Percentiles rank a stretch among this genome's conserved stretches.
Evolutionary conservation across 2,113 vertebrate species (phyloP).

Genomic region (Harpagus bidentatus): DNA sequence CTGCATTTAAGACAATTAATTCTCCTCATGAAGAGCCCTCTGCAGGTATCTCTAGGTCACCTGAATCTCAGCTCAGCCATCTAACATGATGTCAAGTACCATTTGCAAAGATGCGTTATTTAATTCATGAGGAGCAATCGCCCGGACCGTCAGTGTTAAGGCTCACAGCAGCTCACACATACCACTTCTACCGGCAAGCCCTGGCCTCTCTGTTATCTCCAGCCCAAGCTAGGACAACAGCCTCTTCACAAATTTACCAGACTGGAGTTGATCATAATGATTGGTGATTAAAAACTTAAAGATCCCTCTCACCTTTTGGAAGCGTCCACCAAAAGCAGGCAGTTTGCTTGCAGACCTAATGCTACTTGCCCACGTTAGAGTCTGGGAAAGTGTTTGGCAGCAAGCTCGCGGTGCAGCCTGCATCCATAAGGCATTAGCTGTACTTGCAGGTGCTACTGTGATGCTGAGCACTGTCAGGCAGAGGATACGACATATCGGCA

Average conservation of each 20-base stretch:
- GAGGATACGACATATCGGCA: not conserved
- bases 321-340: not conserved
- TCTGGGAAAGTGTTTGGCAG: not conserved
- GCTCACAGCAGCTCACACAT: not conserved
- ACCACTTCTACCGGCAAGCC: not conserved
- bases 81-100: not conserved
- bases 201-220: not conserved
- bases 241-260: not conserved
- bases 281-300: not conserved
- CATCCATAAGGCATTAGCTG: not conserved
- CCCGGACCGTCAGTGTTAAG: fast-evolving
- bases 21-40: not conserved
- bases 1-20: not conserved
- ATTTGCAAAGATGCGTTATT: not conserved
- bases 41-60: not conserved
- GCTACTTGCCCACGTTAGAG: not conserved
- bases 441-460: not conserved
- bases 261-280: not conserved
- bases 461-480: not conserved
- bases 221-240: not conserved
- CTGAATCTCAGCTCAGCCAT: not conserved
- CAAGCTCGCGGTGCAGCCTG: fast-evolving
- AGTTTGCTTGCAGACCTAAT: not conserved
- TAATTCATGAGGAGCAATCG: not conserved
- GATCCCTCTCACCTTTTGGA: not conserved